A percentile compares a stretch with the other conserved stretches of the same genome.
Evolutionary conservation across 1,140 invertebrate genomes (phyloP).

Genomic region (Pachyrhynchus sulphureomaculatus): DNA sequence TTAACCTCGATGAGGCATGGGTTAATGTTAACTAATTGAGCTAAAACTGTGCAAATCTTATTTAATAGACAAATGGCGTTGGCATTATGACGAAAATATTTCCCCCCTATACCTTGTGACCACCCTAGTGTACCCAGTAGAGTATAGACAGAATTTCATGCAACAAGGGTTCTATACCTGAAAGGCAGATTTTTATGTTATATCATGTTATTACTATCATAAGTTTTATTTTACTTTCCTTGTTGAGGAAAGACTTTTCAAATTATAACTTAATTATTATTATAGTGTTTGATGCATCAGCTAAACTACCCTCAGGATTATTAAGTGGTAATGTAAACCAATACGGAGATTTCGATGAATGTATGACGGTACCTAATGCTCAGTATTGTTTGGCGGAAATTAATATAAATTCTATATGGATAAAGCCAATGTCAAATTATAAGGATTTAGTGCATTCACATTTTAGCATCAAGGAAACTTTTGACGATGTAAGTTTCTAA

Average conservation of each 20-base stretch:
- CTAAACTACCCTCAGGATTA: constrained; percentile 61
- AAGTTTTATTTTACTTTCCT: no score
- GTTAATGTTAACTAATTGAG: no score
- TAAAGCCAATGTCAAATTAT: constrained; percentile 11
- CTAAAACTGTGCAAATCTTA: no score
- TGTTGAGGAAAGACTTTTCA: not conserved
- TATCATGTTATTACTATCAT: no score
- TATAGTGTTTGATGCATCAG: constrained; percentile 65
- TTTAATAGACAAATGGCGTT: no score
- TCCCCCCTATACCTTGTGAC: no score
- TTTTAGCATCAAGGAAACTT: constrained; percentile 36
- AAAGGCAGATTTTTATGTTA: no score
- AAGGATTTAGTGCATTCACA: constrained; percentile 37
- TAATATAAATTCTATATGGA: constrained; percentile 32
- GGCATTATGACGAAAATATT: no score
- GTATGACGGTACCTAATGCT: constrained; percentile 53
- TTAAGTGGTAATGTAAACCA: constrained; percentile 65
- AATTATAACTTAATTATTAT: constrained; percentile 31
- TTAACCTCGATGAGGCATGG: no score
- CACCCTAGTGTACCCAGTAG: no score
- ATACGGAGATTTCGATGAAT: constrained; percentile 65
- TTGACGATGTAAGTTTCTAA: constrained; percentile 37
- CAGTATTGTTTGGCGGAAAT: constrained; percentile 61
- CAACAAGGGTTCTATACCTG: no score
- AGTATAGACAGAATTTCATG: no score